These are phyloP conservation scores for Gerris lacustris DNA, from an alignment of 2,888 invertebrate genomes.

Conservation along the genomic window DNA sequence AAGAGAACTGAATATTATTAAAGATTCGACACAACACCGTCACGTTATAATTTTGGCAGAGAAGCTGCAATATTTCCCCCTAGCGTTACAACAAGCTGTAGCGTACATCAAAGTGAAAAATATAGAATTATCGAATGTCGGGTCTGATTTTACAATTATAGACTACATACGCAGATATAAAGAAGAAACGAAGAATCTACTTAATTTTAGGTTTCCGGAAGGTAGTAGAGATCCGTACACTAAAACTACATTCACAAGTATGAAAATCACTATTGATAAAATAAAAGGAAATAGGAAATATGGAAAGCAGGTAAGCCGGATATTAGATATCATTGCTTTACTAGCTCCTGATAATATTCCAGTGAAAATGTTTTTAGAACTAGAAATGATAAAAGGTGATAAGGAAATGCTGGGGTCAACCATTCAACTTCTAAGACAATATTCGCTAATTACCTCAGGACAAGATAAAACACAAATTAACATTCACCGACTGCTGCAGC, in stretches of 20 bases:
- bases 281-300: conserved; percentile 16
- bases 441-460: conserved; percentile 10
- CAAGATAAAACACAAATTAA: conserved; percentile 7
- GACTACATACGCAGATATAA: conserved; percentile 15
- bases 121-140: conserved; percentile 7
- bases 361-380: conserved; percentile 10
- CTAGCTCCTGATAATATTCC: conserved; percentile 19
- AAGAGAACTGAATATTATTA: conserved; percentile 7
- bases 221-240: conserved; percentile 13
- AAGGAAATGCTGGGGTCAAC: conserved; percentile 8
- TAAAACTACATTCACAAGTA: conserved; percentile 17
- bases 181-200: neutral
- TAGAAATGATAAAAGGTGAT: neutral
- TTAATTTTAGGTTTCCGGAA: conserved; percentile 16
- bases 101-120: conserved; percentile 15
- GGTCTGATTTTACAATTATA: conserved; percentile 6
- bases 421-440: conserved; percentile 16
- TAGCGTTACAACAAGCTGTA: conserved; percentile 23
- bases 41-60: conserved; percentile 7
- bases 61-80: conserved; percentile 18
- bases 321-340: conserved; percentile 18
- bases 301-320: conserved; percentile 14
- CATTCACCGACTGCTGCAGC: conserved; percentile 18
- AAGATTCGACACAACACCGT: neutral
- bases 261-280: conserved; percentile 17